Percentiles rank a stretch among this genome's conserved stretches.
These are phyloP conservation scores for Neoniphon sammara DNA, from an alignment of 2,797 vertebrate genomes.

Conservation along the genomic window DNA sequence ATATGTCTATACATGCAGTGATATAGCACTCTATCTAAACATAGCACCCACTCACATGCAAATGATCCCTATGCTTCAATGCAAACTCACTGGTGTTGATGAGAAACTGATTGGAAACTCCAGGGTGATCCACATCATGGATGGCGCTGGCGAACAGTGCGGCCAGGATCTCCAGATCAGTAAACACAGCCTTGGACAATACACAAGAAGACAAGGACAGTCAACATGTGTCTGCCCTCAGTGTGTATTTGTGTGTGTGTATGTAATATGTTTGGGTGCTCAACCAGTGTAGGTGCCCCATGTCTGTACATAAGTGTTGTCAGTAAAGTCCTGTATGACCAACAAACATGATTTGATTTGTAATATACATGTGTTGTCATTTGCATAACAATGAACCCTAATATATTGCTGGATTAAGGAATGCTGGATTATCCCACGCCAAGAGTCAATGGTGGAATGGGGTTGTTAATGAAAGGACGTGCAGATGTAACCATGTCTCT, in stretches of 20 bases:
- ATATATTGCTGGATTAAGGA: no score
- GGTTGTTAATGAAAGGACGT: no score
- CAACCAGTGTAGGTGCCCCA: no score
- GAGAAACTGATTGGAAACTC: slow-evolving; percentile 96
- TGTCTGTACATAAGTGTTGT: no score
- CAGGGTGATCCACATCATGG: slow-evolving; percentile 94
- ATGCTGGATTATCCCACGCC: no score
- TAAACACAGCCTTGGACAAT: slow-evolving; percentile 89
- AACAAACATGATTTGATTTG: no score
- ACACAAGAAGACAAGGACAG: slow-evolving; percentile 25
- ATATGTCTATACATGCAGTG: neutral
- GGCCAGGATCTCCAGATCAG: slow-evolving; percentile 92
- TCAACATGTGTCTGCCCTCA: slow-evolving; percentile 5
- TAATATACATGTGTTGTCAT: no score
- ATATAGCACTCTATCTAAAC: slow-evolving; percentile 7
- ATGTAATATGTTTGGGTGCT: neutral
- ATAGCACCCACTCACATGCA: slow-evolving; percentile 5
- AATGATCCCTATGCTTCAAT: slow-evolving; percentile 6
- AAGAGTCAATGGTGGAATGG: no score
- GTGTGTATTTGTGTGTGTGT: neutral
- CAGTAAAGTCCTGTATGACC: no score
- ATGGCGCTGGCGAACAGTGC: slow-evolving; percentile 93
- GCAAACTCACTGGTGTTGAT: slow-evolving; percentile 93
- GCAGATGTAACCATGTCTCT: no score
- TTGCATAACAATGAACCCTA: no score